A percentile compares a stretch with the other conserved stretches of the same genome.
phyloP scores from a whole-genome alignment of 2,797 vertebrate species.

The Tokudaia tokunoshimensis region DNA sequence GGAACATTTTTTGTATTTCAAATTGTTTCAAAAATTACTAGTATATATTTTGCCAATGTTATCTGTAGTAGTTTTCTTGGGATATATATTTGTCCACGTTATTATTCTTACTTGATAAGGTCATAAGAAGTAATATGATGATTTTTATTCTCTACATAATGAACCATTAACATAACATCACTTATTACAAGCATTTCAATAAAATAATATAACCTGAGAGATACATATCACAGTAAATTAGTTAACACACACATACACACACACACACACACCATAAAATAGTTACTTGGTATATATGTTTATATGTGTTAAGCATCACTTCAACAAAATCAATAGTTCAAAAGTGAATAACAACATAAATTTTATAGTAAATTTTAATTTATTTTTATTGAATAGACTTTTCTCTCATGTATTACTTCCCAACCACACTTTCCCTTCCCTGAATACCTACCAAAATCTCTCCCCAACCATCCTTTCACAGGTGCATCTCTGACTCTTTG shows the following conservation, averaged over 20 bases:
- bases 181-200: background rate
- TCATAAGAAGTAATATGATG: background rate
- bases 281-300: too few species aligned
- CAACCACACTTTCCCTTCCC: background rate
- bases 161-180: background rate
- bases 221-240: background rate
- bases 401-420: background rate
- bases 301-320: background rate
- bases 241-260: background rate
- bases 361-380: background rate
- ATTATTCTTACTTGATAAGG: background rate
- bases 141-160: conserved; percentile 44
- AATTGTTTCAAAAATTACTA: conserved; percentile 37
- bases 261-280: background rate
- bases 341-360: background rate
- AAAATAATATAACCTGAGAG: background rate
- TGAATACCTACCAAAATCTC: background rate
- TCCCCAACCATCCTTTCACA: accelerated
- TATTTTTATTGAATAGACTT: background rate
- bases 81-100: conserved; percentile 2
- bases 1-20: too few species aligned
- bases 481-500: background rate
- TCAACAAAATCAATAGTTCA: background rate
- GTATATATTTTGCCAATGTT: background rate
- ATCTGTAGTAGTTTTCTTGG: background rate